Percentiles rank a stretch among this genome's conserved stretches.
phyloP scores from a whole-genome alignment of 1,140 invertebrate species.

The Hylaeus volcanicus region DNA sequence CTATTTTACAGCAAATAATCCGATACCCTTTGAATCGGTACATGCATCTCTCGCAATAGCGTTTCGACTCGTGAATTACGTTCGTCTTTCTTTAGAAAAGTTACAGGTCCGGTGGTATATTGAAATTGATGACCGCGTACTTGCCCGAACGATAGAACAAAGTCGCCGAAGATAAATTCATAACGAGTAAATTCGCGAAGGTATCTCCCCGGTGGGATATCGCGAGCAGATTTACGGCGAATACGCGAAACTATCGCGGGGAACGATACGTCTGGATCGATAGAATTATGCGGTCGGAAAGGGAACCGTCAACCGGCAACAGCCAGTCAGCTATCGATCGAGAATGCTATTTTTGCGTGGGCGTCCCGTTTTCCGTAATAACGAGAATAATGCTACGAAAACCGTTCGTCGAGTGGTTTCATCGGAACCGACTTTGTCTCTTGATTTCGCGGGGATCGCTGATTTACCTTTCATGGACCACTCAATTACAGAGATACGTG shows the following conservation, averaged over 20 bases:
- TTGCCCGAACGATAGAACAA: no score
- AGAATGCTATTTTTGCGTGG: constrained; percentile 25
- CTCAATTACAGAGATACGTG: neutral
- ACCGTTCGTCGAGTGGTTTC: neutral
- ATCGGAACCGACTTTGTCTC: neutral
- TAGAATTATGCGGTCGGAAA: constrained; percentile 35
- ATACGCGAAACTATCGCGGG: neutral
- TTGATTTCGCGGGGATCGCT: neutral
- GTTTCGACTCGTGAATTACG: no score
- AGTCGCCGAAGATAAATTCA: no score
- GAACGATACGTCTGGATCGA: constrained; percentile 21
- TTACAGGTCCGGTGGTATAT: no score
- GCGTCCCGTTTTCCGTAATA: constrained; percentile 35
- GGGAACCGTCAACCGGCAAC: constrained; percentile 10
- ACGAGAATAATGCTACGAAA: constrained; percentile 21
- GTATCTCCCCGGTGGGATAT: neutral
- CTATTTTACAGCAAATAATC: no score
- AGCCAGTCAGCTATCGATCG: constrained; percentile 31
- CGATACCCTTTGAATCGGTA: no score
- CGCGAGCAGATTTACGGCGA: neutral
- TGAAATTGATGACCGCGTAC: no score
- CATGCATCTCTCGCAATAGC: no score
- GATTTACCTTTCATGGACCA: neutral
- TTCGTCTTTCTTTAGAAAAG: no score
- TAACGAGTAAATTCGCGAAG: no score